phyloP scores from a whole-genome alignment of 2,797 vertebrate genomes.

The Knipowitschia caucasica region DNA sequence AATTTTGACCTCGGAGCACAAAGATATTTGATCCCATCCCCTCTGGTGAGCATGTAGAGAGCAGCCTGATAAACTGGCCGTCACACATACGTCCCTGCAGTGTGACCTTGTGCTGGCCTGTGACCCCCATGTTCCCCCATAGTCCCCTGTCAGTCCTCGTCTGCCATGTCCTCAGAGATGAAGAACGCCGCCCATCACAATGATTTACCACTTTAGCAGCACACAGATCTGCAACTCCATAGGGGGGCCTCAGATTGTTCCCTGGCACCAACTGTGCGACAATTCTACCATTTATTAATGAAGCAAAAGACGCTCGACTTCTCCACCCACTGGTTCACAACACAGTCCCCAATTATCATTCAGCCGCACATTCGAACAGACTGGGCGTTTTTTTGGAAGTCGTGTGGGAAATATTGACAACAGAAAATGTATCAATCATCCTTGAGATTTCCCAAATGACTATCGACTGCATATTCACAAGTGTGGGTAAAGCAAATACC shows the following conservation, averaged over 20 bases:
- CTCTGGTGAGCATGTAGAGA: no score
- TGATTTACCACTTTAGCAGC: slow-evolving; percentile 59
- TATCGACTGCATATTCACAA: no score
- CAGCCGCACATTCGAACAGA: no score
- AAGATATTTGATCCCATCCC: no score
- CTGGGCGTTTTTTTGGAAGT: no score
- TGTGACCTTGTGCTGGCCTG: slow-evolving; percentile 64
- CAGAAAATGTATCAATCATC: no score
- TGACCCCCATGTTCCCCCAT: slow-evolving; percentile 59
- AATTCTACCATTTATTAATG: slow-evolving; percentile 58
- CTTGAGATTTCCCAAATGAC: no score
- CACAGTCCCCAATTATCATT: slow-evolving; percentile 55
- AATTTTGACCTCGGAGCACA: no score
- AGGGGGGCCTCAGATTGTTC: slow-evolving; percentile 37
- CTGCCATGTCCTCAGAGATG: slow-evolving; percentile 43
- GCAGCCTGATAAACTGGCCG: slow-evolving; percentile 39
- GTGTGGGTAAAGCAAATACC: no score
- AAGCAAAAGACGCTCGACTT: slow-evolving; percentile 62
- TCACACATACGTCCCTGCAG: slow-evolving; percentile 42
- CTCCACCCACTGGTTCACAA: slow-evolving; percentile 52
- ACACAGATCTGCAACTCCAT: slow-evolving; percentile 52
- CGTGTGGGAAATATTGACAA: no score
- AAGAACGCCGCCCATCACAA: slow-evolving; percentile 59
- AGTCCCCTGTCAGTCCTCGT: slow-evolving; percentile 51
- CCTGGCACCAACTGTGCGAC: slow-evolving; percentile 40